phyloP scores from a whole-genome alignment of 2,888 invertebrate genomes.

The Belgica antarctica region DNA sequence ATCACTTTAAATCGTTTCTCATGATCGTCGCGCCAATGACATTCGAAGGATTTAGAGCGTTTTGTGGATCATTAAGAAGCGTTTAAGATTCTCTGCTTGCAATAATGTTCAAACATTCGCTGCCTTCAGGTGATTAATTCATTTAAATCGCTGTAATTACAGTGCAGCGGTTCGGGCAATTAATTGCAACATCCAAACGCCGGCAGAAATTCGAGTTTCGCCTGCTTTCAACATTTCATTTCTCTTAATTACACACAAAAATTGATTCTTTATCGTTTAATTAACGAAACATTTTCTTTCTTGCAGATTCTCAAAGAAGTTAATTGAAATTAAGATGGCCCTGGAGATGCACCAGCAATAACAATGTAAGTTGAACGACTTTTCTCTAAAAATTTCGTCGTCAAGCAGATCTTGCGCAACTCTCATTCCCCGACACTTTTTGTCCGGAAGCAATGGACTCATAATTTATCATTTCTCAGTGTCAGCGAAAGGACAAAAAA shows the following conservation, averaged over 20 bases:
- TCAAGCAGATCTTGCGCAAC: no score
- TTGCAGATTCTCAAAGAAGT: background rate
- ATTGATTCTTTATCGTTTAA: background rate
- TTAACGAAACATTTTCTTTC: background rate
- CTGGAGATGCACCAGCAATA: no score
- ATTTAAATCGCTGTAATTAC: background rate
- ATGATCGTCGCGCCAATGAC: constrained; percentile 35
- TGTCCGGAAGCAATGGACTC: background rate
- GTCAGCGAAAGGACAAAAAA: background rate
- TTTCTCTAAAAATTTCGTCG: no score
- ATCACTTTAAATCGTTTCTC: constrained; percentile 26
- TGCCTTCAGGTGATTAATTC: background rate
- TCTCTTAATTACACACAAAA: background rate
- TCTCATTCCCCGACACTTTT: background rate
- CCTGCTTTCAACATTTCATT: background rate
- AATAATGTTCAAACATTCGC: no score
- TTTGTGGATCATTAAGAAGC: constrained; percentile 30
- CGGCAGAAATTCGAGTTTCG: no score
- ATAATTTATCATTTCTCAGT: background rate
- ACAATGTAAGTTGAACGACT: no score
- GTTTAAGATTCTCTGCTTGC: constrained; percentile 22
- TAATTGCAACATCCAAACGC: background rate
- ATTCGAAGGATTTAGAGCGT: constrained; percentile 19
- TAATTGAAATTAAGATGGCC: no score
- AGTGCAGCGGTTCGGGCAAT: background rate